Base-by-base conservation (phyloP, 1,140 invertebrate species). In the Tetraneura akinire region DNA sequence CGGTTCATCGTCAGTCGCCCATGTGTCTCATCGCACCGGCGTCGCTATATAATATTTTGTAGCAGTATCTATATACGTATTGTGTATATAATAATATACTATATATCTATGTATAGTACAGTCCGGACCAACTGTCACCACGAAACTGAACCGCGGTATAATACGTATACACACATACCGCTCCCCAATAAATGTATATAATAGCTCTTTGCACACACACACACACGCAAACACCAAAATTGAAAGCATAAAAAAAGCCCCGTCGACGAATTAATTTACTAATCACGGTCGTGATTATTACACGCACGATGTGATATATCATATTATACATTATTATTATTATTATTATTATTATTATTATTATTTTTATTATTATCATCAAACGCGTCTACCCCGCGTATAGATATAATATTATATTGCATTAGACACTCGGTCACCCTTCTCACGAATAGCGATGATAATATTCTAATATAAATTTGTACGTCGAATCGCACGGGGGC, bases 291-390 rank as follows among this genome's bases (percentile, higher is more conserved):
- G 74, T 29, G 74, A 62, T 78, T 45, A 62, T 78, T 60, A 60
- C 53, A 78, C 74, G 74, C 74, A 62, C 74, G 74, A 78, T 78
- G 47, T 78, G 74, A 78, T 49, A 78, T 26, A 78, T 78, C 32
- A 57, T 42, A 76, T 57, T 62, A 47, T 78, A 49, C 23, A 51
- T 73, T 16, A 51, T 11, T 29, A 60, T 55, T 37, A 37, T 37
- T 37, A 37, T 37, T 37, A 37, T 37, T n/a, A 53, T n/a, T n/a
- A n/a, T n/a, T n/a, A 51, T 73, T 16, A 51, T 11, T 29, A 60
- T 55, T 37, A 37, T 37, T 37, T 4, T 37, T 37, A 37, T 37
- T n/a, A 53, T n/a, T 37, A 66, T 8, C 32, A n/a, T 13, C 16
- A 37, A 10, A 11, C 62, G 10, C 3, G 64, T 62, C 60, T 6